Base-by-base conservation (phyloP, 2,797 vertebrate genomes). In the Enteromius trimaculatus region DNA sequence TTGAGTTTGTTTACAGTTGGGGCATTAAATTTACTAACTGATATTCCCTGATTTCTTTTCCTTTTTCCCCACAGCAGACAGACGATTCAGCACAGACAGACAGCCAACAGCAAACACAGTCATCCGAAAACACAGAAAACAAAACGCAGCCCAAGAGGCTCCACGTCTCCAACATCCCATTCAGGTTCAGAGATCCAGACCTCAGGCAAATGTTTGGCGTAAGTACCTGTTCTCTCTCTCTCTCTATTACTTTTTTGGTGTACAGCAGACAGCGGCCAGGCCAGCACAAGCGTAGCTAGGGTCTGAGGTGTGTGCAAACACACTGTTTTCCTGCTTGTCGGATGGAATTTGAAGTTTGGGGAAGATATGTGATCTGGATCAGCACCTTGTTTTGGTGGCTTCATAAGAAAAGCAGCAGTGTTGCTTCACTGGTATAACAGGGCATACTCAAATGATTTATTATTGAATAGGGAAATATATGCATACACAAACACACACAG, bases 161-260 rank as follows among this genome's bases (percentile, higher is more conserved):
- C 82, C 97, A 98, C 2, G 97, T 98, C 89, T 98, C 97, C 93
- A 98, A 98, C 93, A 98, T 98, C 93, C 97, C 97, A 77, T 98
- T 98, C 96, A 95, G 97, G 92, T 98, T 98, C 92, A 95, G 97
- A 91, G 97, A 98, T 90, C 97, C 97, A 77, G 97, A 98, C 90
- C 97, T 98, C 93, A 96, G 97, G 92, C 97, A 98, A 96, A 98
- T 98, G 97, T 98, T 98, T 91, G 97, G 97, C 71, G 97, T 98
- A 92, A 97, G 97, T 96, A 90, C 64, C 66, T 68, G 2, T 11
- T 39, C n/a, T 23, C 39, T 21, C 29, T 19, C 7, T 39, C 51
- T 65, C 19, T 65, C 6, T 72, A 8, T 26, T 69, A 7, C 13
- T 60, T 58, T 74, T 16, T n/a, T 34, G 55, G 47, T 26, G 34